phyloP scores from a whole-genome alignment of 2,888 invertebrate species.

The Ormyrus nitidulus region DNA sequence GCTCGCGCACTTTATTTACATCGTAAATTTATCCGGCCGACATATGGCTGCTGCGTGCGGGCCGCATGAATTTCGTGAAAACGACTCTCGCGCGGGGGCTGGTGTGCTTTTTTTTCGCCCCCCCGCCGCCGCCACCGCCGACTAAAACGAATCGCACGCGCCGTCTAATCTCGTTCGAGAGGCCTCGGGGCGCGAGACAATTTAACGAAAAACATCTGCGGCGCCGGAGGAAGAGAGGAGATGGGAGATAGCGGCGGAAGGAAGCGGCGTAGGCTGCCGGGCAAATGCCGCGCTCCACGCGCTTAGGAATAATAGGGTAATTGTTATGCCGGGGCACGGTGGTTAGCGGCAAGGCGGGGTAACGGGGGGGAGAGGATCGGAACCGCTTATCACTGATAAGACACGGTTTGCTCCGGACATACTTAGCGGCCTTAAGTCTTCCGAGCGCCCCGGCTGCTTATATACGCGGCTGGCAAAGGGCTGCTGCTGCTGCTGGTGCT shows the following conservation, averaged over 20 bases:
- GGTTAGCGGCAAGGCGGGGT: conserved; percentile 46
- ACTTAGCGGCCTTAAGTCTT: conserved; percentile 71
- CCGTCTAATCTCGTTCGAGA: no score
- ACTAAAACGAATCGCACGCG: no score
- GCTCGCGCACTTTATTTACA: conserved; percentile 29
- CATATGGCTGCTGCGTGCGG: neutral
- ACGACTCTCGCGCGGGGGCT: neutral
- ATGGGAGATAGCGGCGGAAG: conserved; percentile 40
- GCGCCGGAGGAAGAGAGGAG: conserved; percentile 53
- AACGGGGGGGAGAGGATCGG: conserved; percentile 67
- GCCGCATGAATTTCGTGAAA: conserved; percentile 31
- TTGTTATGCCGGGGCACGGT: conserved; percentile 74
- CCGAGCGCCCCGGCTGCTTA: neutral
- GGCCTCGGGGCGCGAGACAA: no score
- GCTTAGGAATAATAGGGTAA: conserved; percentile 71
- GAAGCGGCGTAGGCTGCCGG: neutral
- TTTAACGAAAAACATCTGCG: neutral
- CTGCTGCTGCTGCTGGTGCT: neutral
- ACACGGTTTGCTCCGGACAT: conserved; percentile 70
- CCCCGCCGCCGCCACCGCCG: no score
- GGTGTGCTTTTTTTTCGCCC: neutral
- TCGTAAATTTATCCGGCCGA: conserved; percentile 26
- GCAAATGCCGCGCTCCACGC: neutral
- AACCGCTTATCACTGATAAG: conserved; percentile 73
- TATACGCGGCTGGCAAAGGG: no score